Evolutionary conservation across 2,113 vertebrate species (phyloP).

Genomic region (Alethe castanea): DNA sequence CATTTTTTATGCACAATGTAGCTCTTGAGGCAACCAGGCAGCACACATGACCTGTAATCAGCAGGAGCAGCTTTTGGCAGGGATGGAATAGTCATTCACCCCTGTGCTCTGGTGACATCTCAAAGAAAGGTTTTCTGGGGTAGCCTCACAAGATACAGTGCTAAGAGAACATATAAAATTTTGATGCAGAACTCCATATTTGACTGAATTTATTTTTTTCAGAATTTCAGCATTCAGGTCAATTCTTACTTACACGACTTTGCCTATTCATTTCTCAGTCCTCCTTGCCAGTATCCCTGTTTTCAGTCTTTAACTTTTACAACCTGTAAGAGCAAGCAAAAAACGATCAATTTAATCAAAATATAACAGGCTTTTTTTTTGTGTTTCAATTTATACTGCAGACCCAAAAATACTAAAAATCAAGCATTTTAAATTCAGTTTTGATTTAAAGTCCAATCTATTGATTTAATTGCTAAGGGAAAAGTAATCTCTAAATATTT

Average conservation of each 20-base stretch:
- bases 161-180: neutral
- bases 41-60: neutral
- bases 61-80: neutral
- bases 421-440: neutral
- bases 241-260: neutral
- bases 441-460: neutral
- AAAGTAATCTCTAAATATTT: neutral
- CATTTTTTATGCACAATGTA: neutral
- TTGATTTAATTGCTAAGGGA: neutral
- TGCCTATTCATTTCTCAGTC: neutral
- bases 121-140: neutral
- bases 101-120: neutral
- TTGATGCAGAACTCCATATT: neutral
- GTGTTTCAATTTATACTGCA: neutral
- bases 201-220: neutral
- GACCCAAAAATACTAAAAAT: neutral
- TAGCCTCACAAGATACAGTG: neutral
- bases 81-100: neutral
- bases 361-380: neutral
- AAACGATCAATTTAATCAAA: neutral
- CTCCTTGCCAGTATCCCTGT: neutral
- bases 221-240: neutral
- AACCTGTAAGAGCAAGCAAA: neutral
- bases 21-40: neutral
- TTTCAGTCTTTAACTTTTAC: neutral